These are phyloP conservation scores for Garrulus glandarius DNA, from an alignment of 2,797 vertebrate species.

Conservation along the genomic window DNA sequence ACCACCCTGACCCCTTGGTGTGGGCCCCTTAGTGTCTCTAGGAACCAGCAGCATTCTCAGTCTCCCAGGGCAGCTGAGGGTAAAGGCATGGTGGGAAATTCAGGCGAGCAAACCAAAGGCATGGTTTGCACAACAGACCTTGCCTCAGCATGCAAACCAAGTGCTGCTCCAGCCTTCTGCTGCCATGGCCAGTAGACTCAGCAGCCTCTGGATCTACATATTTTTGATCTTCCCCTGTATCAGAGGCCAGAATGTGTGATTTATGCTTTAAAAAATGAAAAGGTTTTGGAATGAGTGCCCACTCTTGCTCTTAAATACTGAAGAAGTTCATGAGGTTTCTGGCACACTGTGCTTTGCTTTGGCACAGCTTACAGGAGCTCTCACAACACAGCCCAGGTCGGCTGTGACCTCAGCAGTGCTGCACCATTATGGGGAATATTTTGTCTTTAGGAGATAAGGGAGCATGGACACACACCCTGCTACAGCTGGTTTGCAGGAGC, in stretches of 20 bases:
- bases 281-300: neutral
- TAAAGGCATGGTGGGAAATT: accelerated
- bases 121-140: neutral
- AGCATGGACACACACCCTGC: neutral
- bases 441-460: neutral
- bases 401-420: neutral
- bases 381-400: neutral
- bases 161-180: neutral
- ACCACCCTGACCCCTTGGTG: neutral
- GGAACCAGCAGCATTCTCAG: neutral
- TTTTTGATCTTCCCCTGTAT: neutral
- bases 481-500: neutral
- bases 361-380: neutral
- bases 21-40: neutral
- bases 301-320: neutral
- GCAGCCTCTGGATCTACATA: neutral
- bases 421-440: neutral
- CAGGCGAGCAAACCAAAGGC: neutral
- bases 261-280: neutral
- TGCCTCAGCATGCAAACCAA: neutral
- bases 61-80: neutral
- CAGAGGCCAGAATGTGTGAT: neutral
- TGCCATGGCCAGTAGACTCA: neutral
- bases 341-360: neutral
- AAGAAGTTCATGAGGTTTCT: neutral